A percentile compares a stretch with the other conserved stretches of the same genome.
phyloP scores from a whole-genome alignment of 2,113 vertebrate genomes.

The Neotoma lepida region DNA sequence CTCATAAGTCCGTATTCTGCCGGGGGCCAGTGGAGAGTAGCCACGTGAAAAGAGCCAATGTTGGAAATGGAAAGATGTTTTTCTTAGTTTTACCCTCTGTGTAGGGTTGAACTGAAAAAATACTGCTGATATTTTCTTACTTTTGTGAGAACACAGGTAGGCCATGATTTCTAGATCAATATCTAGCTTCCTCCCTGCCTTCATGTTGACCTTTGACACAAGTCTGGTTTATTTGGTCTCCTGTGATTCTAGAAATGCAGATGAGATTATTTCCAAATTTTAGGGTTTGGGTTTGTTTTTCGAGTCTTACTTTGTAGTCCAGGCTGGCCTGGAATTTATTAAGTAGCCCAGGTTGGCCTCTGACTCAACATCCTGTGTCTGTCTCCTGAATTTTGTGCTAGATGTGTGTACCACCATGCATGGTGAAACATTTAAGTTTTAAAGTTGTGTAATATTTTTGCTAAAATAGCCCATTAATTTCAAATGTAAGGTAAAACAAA shows the following conservation, averaged over 20 bases:
- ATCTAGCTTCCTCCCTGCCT: not conserved
- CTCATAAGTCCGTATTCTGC: not conserved
- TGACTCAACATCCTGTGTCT: not conserved
- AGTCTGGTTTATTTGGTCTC: not conserved
- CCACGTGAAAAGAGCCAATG: not conserved
- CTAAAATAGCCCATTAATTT: not conserved
- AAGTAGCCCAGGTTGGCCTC: not conserved
- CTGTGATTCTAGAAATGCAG: conserved; percentile 13
- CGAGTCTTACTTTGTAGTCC: not conserved
- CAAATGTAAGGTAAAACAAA: conserved; percentile 15
- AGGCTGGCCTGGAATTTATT: not conserved
- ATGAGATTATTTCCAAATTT: not conserved
- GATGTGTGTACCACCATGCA: not conserved
- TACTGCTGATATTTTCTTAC: not conserved
- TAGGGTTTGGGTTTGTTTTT: not conserved
- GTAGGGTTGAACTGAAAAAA: not conserved
- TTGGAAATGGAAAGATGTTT: not conserved
- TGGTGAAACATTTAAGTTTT: not conserved
- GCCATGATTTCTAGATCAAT: not conserved
- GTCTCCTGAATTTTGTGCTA: not conserved
- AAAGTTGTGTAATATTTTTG: not conserved
- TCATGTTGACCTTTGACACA: not conserved
- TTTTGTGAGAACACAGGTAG: not conserved
- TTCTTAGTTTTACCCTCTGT: not conserved
- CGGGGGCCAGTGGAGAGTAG: not conserved